These are phyloP conservation scores for Boloria selene DNA, from an alignment of 2,888 invertebrate genomes.

Conservation along the genomic window DNA sequence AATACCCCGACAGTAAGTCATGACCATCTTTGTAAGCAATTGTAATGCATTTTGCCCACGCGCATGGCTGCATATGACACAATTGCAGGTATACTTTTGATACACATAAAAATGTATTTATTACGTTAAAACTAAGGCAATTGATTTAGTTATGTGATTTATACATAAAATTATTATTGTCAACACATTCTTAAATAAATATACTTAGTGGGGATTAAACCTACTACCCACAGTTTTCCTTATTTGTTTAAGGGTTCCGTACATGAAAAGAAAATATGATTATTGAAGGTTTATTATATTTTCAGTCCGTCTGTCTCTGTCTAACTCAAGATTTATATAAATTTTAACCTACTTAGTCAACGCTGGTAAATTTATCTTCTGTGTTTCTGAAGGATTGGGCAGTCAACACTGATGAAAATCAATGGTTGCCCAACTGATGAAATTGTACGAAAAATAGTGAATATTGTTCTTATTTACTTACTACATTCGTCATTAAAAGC, in stretches of 20 bases:
- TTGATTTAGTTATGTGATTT: constrained; percentile 12
- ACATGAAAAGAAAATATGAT: no score
- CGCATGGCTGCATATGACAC: constrained; percentile 12
- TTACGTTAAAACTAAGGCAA: constrained; percentile 4
- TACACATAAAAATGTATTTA: constrained; percentile 19
- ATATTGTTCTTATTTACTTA: no score
- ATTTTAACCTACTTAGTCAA: no score
- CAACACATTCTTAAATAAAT: constrained; percentile 8
- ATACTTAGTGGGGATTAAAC: neutral
- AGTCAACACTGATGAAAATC: no score
- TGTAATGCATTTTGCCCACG: constrained; percentile 30
- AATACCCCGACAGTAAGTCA: constrained; percentile 37
- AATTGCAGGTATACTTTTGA: neutral
- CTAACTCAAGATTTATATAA: no score
- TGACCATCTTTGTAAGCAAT: constrained; percentile 36
- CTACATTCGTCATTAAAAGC: no score
- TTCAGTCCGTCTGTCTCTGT: no score
- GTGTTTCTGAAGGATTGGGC: no score
- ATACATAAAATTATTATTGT: neutral
- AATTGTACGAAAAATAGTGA: no score
- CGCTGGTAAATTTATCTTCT: no score
- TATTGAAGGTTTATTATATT: no score
- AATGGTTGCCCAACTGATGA: no score
- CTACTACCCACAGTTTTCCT: neutral
- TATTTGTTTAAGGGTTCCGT: neutral